Conservation (phyloP, 2,113 vertebrate species). For the Tympanuchus pallidicinctus region DNA sequence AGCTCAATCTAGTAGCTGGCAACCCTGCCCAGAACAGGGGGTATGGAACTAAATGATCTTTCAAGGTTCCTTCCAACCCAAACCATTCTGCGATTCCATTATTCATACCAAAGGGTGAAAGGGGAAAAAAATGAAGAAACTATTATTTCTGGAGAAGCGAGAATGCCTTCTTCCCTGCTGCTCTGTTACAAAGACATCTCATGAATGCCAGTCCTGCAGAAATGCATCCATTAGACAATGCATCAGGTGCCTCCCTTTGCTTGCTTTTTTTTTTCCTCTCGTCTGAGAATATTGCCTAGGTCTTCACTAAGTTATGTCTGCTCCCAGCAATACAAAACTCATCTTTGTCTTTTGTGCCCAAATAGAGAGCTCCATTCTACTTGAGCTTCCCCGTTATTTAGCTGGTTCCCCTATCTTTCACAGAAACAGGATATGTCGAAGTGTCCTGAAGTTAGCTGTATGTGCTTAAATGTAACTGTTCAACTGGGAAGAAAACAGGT, state of each 20-base stretch:
- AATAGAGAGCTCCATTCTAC: not conserved
- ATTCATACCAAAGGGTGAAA: not conserved
- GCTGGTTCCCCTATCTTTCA: not conserved
- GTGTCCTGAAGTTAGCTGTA: not conserved
- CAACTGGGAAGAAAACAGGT: rapidly evolving
- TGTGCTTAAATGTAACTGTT: not conserved
- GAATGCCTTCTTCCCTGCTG: not conserved
- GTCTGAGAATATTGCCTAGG: not conserved
- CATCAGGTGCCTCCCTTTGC: not conserved
- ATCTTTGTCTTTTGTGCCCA: not conserved
- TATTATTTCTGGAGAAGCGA: not conserved
- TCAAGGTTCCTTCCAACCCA: not conserved
- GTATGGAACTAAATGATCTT: not conserved
- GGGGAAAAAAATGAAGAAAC: not conserved
- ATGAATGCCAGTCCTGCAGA: not conserved
- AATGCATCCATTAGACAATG: not conserved
- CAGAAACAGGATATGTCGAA: not conserved
- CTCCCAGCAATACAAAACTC: not conserved
- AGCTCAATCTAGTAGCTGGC: not conserved
- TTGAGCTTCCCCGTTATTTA: not conserved
- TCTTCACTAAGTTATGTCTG: not conserved
- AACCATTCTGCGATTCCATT: not conserved
- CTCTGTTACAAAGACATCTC: not conserved
- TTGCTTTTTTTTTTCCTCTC: not conserved
- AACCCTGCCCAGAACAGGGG: not conserved